Base-by-base conservation (phyloP, 2,888 invertebrate genomes). In the Dysmachus trigonus region DNA sequence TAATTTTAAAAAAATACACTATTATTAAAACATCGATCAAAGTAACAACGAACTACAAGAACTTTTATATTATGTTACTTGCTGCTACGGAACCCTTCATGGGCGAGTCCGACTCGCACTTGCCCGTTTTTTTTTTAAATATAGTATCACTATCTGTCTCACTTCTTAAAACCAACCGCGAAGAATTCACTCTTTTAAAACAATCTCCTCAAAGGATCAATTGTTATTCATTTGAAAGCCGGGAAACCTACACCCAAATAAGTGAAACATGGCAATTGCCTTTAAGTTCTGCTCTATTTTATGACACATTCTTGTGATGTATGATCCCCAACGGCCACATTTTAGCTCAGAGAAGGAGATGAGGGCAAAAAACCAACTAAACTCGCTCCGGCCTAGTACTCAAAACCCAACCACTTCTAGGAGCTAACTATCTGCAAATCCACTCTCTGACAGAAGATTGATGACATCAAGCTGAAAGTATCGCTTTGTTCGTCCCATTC, bases 361-460 rank as follows among this genome's bases (percentile, higher is more conserved):
- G 2, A 10, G 62, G 27, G 22, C 18, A 62, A 62, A 62, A 62
- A 62, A 62, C 62, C 22, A 62, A 62, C 62, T 18, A 62, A 27
- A 62, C 62, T 22, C 10, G 62, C 62, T 62, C 22, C 47, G 18
- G 62, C 1, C 7, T 0, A 62, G 62, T 22, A 22, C 62, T 27
- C 2, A 62, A 62, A 6, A 62, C 27, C 62, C 18, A 62, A 62
- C 62, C 62, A 62, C 62, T 62, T 4, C 33, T 30, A 33, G 35
- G 38, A 83, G 83, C 33, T 72, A 72, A 83, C 83, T 38, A 83
- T 83, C 83, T 72, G 72, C 83, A 83, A 83, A 83, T 72, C 72
- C 72, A 83, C 83, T 83, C 83, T 27, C 18, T 83, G 83, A 83
- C 83, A 72, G 27, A 83, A 83, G 83, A 83, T 83, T 83, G 83